A percentile compares a stretch with the other conserved stretches of the same genome.
Conservation (phyloP, 2,797 vertebrate species). For the Eleutherodactylus coqui region DNA sequence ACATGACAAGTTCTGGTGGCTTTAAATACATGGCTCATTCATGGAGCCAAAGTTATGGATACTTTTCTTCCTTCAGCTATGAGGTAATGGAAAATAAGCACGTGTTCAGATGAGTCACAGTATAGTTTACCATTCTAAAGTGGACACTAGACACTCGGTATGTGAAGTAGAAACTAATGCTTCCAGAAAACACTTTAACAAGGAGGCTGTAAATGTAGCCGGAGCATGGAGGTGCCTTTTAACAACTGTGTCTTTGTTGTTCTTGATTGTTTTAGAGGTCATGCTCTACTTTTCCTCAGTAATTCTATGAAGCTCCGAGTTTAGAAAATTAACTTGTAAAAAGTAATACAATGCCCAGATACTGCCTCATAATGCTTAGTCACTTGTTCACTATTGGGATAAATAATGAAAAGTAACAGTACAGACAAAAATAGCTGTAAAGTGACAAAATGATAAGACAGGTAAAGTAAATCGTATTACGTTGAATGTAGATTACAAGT, state of each 20-base stretch:
- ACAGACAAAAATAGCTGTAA: no score
- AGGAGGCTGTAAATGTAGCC: conserved; percentile 32
- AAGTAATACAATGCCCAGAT: not conserved
- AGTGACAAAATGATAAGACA: no score
- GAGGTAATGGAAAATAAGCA: conserved; percentile 27
- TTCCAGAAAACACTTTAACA: conserved; percentile 33
- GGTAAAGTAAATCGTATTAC: no score
- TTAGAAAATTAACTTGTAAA: not conserved
- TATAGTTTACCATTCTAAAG: conserved; percentile 1
- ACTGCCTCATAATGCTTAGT: no score
- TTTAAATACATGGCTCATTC: no score
- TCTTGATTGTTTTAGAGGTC: conserved; percentile 40
- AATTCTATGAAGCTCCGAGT: not conserved
- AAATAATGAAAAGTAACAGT: no score
- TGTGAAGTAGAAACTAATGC: conserved; percentile 23
- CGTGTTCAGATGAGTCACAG: conserved; percentile 19
- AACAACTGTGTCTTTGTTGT: conserved; percentile 22
- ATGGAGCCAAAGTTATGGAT: no score
- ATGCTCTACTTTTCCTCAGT: not conserved
- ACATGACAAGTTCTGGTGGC: no score
- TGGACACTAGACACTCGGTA: conserved; percentile 17
- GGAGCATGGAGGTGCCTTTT: conserved; percentile 26
- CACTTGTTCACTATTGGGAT: no score
- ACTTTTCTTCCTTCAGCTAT: not conserved
- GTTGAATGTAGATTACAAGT: no score